Conservation (phyloP, 2,888 invertebrate genomes). For the Ligdia adustata region DNA sequence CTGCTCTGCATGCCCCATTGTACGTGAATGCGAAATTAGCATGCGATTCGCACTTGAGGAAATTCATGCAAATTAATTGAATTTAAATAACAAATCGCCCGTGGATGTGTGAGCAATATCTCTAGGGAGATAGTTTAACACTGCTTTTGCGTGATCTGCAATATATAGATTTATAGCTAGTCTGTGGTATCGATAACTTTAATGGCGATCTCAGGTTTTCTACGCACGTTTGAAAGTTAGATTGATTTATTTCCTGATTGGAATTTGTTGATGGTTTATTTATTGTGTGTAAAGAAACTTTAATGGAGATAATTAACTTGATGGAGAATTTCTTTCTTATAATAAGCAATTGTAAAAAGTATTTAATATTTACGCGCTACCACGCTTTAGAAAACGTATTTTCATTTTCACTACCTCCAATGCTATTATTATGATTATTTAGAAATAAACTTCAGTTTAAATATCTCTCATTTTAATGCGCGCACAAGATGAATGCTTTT, state of each 20-base stretch:
- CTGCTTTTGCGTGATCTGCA: conserved; percentile 19
- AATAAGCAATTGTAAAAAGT: too few relatives aligned
- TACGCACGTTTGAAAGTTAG: conserved; percentile 18
- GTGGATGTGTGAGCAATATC: conserved; percentile 19
- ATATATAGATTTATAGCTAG: conserved; percentile 9
- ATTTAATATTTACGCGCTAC: too few relatives aligned
- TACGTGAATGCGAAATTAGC: conserved; percentile 15
- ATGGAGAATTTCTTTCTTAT: too few relatives aligned
- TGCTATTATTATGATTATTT: too few relatives aligned
- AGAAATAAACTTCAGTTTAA: too few relatives aligned
- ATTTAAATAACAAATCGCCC: conserved; percentile 43
- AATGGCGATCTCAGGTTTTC: conserved; percentile 3
- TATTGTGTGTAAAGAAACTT: too few relatives aligned
- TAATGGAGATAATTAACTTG: too few relatives aligned
- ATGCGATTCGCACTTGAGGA: conserved; percentile 39
- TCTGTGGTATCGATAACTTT: conserved; percentile 3
- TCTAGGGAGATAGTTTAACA: conserved; percentile 18
- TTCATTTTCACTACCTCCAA: too few relatives aligned
- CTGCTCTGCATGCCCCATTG: background rate
- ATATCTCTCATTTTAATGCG: too few relatives aligned
- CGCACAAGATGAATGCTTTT: too few relatives aligned
- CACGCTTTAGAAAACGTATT: too few relatives aligned
- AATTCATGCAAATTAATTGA: conserved; percentile 45
- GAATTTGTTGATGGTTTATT: background rate
- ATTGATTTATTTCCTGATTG: conserved; percentile 8